Conservation (phyloP, 2,797 vertebrate species). For the Alcedo quadribrachys region DNA sequence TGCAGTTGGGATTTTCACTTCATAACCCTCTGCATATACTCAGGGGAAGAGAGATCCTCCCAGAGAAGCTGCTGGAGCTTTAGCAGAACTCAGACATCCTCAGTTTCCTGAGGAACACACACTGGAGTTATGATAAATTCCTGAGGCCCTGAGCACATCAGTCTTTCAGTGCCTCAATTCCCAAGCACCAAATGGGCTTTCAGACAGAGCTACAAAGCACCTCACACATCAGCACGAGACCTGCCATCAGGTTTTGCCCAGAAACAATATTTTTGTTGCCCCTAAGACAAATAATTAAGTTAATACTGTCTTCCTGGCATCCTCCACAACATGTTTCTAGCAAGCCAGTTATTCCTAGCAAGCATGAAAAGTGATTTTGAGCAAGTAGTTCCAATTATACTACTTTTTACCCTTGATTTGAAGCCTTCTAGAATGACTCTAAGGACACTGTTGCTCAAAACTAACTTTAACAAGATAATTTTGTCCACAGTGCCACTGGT, state of each 20-base stretch:
- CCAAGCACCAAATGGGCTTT: neutral
- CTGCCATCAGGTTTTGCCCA: neutral
- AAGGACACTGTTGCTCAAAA: neutral
- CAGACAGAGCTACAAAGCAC: neutral
- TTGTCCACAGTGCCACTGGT: neutral
- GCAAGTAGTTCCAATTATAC: neutral
- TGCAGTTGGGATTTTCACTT: neutral
- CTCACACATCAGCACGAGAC: neutral
- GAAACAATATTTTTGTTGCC: neutral
- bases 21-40: neutral
- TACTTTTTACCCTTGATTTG: neutral
- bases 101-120: neutral
- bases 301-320: neutral
- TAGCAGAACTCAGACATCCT: neutral
- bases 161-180: neutral
- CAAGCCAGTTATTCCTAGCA: neutral
- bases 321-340: neutral
- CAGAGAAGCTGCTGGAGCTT: neutral
- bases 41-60: neutral
- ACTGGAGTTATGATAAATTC: neutral
- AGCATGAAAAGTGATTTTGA: neutral
- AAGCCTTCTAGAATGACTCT: neutral
- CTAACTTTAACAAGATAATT: neutral
- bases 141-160: rapidly evolving
- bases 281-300: neutral